These are phyloP conservation scores for Xylocampa areola DNA, from an alignment of 2,888 invertebrate species.

Conservation along the genomic window DNA sequence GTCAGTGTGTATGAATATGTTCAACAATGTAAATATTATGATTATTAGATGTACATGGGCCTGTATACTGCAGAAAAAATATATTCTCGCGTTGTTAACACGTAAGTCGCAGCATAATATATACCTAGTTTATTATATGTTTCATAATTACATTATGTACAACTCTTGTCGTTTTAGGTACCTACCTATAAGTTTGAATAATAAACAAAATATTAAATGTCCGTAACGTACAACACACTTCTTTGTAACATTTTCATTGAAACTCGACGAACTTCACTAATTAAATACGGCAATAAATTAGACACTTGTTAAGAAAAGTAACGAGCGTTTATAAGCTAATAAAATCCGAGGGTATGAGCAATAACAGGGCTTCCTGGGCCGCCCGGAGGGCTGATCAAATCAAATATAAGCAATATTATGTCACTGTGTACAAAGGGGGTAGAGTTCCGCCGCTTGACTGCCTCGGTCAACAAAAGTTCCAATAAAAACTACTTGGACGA, in stretches of 20 bases:
- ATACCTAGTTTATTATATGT: neutral
- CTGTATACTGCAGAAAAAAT: slow-evolving; percentile 11
- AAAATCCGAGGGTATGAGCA: slow-evolving; percentile 60
- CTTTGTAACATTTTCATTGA: slow-evolving; percentile 13
- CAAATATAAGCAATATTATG: slow-evolving; percentile 84
- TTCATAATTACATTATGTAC: neutral
- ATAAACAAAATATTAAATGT: neutral
- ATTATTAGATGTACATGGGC: slow-evolving; percentile 20
- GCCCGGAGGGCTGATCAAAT: slow-evolving; percentile 75
- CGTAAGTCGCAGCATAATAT: slow-evolving; percentile 22
- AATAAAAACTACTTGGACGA: slow-evolving; percentile 87
- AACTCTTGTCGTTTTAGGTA: neutral
- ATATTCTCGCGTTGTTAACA: slow-evolving; percentile 12
- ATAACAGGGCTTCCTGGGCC: slow-evolving; percentile 68
- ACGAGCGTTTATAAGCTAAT: slow-evolving; percentile 62
- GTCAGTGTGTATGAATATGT: slow-evolving; percentile 20
- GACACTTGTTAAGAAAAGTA: slow-evolving; percentile 55
- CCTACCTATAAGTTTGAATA: neutral
- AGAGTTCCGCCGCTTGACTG: slow-evolving; percentile 71
- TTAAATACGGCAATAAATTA: slow-evolving; percentile 47
- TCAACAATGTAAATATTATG: slow-evolving; percentile 35
- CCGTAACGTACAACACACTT: slow-evolving; percentile 8
- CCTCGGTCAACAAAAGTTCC: slow-evolving; percentile 81
- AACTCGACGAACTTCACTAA: slow-evolving; percentile 25
- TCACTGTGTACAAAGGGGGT: slow-evolving; percentile 78